These are phyloP conservation scores for Ophion slaviceki DNA, from an alignment of 2,888 invertebrate species.

Conservation along the genomic window DNA sequence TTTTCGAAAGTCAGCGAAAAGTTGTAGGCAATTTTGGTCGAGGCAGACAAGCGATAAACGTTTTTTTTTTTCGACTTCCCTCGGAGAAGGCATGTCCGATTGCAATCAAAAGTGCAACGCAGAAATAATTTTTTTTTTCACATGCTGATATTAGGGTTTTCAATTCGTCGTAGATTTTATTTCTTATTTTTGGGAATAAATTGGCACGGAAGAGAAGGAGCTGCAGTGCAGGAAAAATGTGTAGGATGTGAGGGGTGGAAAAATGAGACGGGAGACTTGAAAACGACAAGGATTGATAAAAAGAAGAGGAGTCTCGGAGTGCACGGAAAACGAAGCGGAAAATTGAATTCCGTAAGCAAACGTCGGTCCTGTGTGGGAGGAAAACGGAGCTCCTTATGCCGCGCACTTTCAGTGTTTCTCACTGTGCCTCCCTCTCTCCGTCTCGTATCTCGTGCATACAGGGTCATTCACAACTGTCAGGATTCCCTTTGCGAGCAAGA, in stretches of 20 bases:
- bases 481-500: not conserved
- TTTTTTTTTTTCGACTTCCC: too few species aligned
- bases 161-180: not conserved
- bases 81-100: too few species aligned
- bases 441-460: not conserved
- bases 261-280: conserved; percentile 6
- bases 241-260: not conserved
- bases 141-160: not conserved
- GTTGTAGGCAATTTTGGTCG: not conserved
- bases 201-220: not conserved
- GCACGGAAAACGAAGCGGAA: conserved; percentile 58
- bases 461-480: not conserved
- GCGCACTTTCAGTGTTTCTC: conserved; percentile 56
- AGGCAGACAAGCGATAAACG: too few species aligned
- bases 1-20: not conserved
- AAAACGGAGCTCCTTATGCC: conserved; percentile 52
- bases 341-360: conserved; percentile 9
- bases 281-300: conserved; percentile 20
- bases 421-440: not conserved
- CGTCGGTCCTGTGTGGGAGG: conserved; percentile 33
- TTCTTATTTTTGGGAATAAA: not conserved
- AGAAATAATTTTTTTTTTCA: not conserved
- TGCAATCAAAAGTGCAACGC: not conserved
- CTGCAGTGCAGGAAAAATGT: not conserved
- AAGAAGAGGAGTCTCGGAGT: conserved; percentile 3